phyloP scores from a whole-genome alignment of 2,797 vertebrate genomes.

The Cheirogaleus major region DNA sequence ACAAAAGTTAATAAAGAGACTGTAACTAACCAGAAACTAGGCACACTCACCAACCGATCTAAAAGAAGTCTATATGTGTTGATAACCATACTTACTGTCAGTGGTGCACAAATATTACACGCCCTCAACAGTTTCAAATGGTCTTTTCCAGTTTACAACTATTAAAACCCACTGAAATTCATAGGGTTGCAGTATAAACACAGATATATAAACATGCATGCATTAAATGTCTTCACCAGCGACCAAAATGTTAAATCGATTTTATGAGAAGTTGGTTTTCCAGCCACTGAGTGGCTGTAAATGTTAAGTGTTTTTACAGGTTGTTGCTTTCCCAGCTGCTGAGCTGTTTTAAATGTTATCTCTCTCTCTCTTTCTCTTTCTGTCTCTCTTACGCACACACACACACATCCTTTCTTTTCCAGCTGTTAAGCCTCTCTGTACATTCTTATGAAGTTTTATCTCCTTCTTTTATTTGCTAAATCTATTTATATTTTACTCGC shows the following conservation, averaged over 20 bases:
- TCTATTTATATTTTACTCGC: constrained; percentile 88
- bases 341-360: constrained; percentile 85
- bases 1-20: neutral
- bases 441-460: constrained; percentile 83
- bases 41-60: neutral
- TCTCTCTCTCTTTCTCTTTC: neutral
- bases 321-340: constrained; percentile 86
- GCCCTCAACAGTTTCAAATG: neutral
- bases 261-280: constrained; percentile 89
- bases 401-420: constrained; percentile 77
- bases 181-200: constrained; percentile 76
- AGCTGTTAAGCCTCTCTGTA: constrained; percentile 85
- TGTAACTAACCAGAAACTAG: neutral
- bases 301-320: constrained; percentile 90
- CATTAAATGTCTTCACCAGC: constrained; percentile 85
- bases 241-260: constrained; percentile 88
- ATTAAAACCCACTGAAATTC: constrained; percentile 61
- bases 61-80: neutral
- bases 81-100: neutral
- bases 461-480: constrained; percentile 82
- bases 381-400: neutral
- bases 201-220: constrained; percentile 80
- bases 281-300: constrained; percentile 88
- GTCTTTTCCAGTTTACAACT: constrained; percentile 19
- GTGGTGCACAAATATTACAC: neutral